Evolutionary conservation across 2,888 invertebrate genomes (phyloP).

Genomic region (Pterostichus madidus): DNA sequence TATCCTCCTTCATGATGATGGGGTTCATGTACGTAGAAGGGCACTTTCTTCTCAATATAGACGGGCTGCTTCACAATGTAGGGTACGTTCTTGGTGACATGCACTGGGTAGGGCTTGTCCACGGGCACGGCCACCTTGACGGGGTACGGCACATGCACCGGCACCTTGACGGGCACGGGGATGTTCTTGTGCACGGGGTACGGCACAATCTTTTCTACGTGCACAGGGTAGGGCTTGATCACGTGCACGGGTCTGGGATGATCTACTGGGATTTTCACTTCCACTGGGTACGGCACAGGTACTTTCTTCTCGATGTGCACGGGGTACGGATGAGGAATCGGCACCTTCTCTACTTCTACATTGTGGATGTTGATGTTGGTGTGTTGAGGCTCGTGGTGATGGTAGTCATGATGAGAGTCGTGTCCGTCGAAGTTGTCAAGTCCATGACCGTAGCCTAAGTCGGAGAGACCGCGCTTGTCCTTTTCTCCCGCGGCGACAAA

Average conservation of each 20-base stretch:
- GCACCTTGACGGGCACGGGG: conserved; percentile 75
- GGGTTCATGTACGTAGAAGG: conserved; percentile 71
- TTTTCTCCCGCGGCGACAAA: conserved; percentile 70
- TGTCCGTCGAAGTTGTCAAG: conserved; percentile 30
- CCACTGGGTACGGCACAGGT: conserved; percentile 68
- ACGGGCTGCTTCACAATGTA: conserved; percentile 33
- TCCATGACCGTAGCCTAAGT: conserved; percentile 71
- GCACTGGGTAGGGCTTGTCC: conserved; percentile 54
- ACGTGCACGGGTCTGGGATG: conserved; percentile 82
- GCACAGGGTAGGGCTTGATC: conserved; percentile 82
- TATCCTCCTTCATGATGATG: conserved; percentile 65
- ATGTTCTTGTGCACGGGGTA: conserved; percentile 78
- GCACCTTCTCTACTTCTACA: conserved; percentile 38
- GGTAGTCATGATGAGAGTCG: conserved; percentile 56
- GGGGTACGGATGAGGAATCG: conserved; percentile 41
- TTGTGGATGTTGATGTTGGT: conserved; percentile 68
- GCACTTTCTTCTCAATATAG: conserved; percentile 72
- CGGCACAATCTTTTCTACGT: conserved; percentile 79
- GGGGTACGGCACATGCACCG: conserved; percentile 38
- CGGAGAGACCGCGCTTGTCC: conserved; percentile 71
- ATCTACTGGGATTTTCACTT: conserved; percentile 78
- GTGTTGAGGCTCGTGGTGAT: conserved; percentile 71
- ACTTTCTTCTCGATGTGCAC: conserved; percentile 50
- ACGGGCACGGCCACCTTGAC: conserved; percentile 22
- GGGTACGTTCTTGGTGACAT: conserved; percentile 48